A percentile compares a stretch with the other conserved stretches of the same genome.
These are phyloP conservation scores for Cinclus mexicanus DNA, from an alignment of 2,113 vertebrate species.

Conservation along the genomic window DNA sequence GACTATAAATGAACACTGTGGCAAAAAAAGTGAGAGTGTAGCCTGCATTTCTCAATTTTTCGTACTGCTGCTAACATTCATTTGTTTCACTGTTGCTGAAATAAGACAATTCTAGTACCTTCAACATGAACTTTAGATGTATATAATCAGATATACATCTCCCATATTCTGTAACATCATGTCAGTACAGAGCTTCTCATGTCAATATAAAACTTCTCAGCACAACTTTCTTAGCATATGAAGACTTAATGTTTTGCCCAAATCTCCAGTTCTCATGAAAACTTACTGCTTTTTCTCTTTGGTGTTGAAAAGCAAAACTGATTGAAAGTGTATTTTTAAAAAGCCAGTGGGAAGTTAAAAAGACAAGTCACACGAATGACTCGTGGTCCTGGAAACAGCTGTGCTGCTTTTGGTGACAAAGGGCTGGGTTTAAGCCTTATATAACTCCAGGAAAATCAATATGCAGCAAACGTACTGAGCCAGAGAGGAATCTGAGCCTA, in stretches of 20 bases:
- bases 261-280: not conserved
- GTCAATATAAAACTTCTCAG: not conserved
- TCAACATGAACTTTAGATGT: not conserved
- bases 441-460: constrained; percentile 13
- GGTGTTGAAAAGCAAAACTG: not conserved
- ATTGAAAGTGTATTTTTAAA: constrained; percentile 46
- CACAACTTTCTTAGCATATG: not conserved
- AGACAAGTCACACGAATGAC: constrained; percentile 32
- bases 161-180: not conserved
- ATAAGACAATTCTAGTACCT: not conserved
- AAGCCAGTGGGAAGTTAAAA: constrained; percentile 53
- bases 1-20: not conserved
- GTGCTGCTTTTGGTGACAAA: constrained; percentile 44
- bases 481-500: not conserved
- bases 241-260: not conserved
- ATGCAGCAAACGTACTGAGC: not conserved
- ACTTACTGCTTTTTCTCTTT: not conserved
- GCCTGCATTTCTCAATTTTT: not conserved
- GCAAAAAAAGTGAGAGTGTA: not conserved
- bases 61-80: not conserved
- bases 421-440: constrained; percentile 8
- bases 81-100: not conserved
- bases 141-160: not conserved
- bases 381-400: constrained; percentile 50
- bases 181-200: not conserved